These are phyloP conservation scores for Achlya flavicornis DNA, from an alignment of 2,888 invertebrate species.

Conservation along the genomic window DNA sequence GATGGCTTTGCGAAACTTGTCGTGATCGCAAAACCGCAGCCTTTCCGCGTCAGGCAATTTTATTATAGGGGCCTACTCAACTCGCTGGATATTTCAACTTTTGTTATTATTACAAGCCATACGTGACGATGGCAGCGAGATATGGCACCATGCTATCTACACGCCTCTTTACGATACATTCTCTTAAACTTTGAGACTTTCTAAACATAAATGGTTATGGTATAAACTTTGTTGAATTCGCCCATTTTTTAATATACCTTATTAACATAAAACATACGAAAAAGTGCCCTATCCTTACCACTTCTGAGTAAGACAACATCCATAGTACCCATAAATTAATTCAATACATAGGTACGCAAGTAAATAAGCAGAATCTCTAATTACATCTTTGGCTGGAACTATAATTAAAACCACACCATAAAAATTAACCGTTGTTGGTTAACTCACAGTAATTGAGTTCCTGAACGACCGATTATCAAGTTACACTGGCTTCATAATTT, in stretches of 20 bases:
- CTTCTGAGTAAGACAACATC: neutral
- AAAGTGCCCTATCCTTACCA: no score
- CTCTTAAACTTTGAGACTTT: constrained; percentile 14
- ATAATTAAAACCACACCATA: constrained; percentile 13
- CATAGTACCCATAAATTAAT: no score
- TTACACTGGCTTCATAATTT: constrained; percentile 25
- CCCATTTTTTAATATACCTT: neutral
- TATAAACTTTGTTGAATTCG: constrained; percentile 11
- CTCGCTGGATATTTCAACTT: constrained; percentile 54
- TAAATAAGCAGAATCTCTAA: constrained; percentile 7
- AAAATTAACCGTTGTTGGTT: neutral
- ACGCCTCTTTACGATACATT: constrained; percentile 34
- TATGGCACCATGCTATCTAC: constrained; percentile 28
- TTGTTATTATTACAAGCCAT: constrained; percentile 45
- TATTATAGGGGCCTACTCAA: constrained; percentile 55
- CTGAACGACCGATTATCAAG: neutral
- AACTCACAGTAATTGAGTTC: neutral
- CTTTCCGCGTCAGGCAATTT: constrained; percentile 66
- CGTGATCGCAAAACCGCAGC: constrained; percentile 74
- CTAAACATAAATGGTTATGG: constrained; percentile 18
- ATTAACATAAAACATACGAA: no score
- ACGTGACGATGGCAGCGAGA: constrained; percentile 50
- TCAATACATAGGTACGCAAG: neutral
- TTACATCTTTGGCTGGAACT: constrained; percentile 11
- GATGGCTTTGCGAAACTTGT: constrained; percentile 71